These are phyloP conservation scores for Neodiprion fabricii DNA, from an alignment of 1,140 invertebrate species.

Conservation along the genomic window DNA sequence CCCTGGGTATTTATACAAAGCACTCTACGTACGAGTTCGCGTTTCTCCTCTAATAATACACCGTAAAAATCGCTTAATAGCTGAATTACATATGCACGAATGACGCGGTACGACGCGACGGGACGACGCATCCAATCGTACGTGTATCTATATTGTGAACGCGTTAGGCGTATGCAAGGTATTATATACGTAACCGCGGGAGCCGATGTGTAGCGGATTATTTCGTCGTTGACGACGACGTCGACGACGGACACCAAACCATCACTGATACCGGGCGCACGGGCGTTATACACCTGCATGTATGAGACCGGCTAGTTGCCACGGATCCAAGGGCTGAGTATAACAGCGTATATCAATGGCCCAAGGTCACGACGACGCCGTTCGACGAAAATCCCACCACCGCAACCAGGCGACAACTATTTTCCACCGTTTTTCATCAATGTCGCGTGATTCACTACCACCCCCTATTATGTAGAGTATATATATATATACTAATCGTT, in stretches of 20 bases:
- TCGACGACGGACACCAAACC: neutral
- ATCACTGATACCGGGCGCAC: neutral
- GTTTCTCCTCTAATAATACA: no score
- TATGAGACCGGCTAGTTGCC: neutral
- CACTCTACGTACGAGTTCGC: no score
- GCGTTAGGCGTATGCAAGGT: neutral
- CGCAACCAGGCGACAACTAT: no score
- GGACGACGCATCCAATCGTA: neutral
- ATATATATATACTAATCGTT: no score
- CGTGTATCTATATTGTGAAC: neutral
- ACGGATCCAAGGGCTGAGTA: neutral
- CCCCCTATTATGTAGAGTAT: no score
- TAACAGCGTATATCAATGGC: slow-evolving; percentile 2
- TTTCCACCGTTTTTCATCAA: no score
- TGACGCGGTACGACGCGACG: neutral
- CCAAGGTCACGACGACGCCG: neutral
- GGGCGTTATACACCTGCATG: no score
- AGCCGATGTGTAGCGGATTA: neutral
- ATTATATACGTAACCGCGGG: neutral
- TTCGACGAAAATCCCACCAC: neutral
- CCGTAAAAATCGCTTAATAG: no score
- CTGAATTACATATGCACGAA: no score
- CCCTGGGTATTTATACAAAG: no score
- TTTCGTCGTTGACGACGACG: neutral
- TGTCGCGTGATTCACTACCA: no score